Evolutionary conservation across 92 coral and sea anemone species (phyloP).

Genomic region (Hydrozoanthus gracilis): DNA sequence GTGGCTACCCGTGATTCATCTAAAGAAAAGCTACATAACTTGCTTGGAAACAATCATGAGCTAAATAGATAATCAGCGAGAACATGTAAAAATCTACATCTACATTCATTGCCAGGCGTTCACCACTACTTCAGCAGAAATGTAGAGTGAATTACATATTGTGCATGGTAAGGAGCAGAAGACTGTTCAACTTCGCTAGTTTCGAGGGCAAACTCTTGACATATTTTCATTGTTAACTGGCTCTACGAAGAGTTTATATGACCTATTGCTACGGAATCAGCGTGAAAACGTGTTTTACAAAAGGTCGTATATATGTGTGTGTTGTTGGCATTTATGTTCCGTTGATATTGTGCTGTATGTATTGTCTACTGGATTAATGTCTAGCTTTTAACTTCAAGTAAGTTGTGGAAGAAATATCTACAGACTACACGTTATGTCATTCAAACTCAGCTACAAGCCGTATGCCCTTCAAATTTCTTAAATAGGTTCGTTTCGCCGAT

Average conservation of each 20-base stretch:
- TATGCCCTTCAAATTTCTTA: neutral
- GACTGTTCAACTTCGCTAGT: constrained; percentile 12
- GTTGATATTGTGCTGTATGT: neutral
- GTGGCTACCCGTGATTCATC: neutral
- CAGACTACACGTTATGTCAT: neutral
- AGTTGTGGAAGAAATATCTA: neutral
- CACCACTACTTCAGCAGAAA: constrained; percentile 21
- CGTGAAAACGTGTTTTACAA: constrained; percentile 29
- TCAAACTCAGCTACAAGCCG: neutral
- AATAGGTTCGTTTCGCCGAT: neutral
- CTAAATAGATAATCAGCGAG: constrained; percentile 32
- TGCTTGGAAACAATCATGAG: neutral
- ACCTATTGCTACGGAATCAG: constrained; percentile 19
- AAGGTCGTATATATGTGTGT: constrained; percentile 3
- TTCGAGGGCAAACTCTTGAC: constrained; percentile 2
- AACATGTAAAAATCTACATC: neutral
- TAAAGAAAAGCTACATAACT: neutral
- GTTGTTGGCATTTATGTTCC: neutral
- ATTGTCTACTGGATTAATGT: neutral
- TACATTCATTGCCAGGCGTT: constrained; percentile 7
- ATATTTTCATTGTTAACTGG: constrained; percentile 3
- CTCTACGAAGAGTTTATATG: constrained; percentile 10
- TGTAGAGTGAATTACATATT: constrained; percentile 4
- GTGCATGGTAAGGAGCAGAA: neutral
- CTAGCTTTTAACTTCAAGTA: neutral